These are phyloP conservation scores for Cygnus buccinator DNA, from an alignment of 2,113 vertebrate species.

Conservation along the genomic window DNA sequence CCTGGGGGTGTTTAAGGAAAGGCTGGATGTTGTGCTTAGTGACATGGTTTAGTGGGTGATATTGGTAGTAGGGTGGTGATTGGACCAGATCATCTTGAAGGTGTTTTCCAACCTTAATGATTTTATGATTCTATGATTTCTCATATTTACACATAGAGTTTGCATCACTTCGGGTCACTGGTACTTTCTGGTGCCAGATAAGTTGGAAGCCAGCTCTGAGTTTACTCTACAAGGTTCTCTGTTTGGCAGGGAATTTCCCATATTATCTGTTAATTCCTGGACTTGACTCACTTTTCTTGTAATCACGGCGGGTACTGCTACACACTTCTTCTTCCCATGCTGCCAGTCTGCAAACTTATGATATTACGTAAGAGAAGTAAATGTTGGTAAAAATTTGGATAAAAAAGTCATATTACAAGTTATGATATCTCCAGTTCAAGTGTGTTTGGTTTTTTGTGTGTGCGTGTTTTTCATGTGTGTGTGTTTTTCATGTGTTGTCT, in stretches of 20 bases:
- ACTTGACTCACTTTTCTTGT: not conserved
- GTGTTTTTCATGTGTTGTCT: not conserved
- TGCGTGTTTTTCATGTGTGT: not conserved
- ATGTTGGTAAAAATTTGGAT: not conserved
- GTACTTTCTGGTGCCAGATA: not conserved
- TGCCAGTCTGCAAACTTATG: constrained; percentile 18
- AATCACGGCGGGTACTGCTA: not conserved
- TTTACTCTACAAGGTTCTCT: not conserved
- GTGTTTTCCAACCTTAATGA: no score
- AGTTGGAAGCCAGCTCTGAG: not conserved
- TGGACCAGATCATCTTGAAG: no score
- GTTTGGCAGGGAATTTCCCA: not conserved
- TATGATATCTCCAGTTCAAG: not conserved
- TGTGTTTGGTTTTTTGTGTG: not conserved
- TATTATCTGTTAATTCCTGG: not conserved
- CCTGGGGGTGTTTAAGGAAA: no score
- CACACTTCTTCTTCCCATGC: not conserved
- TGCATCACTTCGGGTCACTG: not conserved
- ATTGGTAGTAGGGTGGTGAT: no score
- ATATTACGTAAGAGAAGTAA: not conserved
- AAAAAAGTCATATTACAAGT: not conserved
- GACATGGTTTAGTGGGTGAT: no score
- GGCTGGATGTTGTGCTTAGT: no score
- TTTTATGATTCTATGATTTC: not conserved
- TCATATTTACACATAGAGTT: not conserved